Base-by-base conservation (phyloP, 2,888 invertebrate genomes). In the Drosophila birchii region DNA sequence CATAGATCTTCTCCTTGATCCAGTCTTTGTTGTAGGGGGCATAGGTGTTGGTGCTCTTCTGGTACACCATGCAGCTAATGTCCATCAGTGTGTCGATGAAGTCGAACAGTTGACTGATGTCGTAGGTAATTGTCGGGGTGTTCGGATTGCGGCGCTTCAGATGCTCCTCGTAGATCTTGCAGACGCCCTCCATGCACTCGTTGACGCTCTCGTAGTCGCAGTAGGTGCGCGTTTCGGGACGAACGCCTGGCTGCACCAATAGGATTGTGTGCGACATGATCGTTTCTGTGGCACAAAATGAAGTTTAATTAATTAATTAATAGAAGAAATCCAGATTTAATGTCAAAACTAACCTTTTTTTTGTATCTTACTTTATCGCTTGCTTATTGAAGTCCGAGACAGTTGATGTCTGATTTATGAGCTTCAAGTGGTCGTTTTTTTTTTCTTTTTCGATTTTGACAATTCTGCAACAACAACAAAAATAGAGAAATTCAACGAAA, bases 91-190 rank as follows among this genome's bases (percentile, higher is more conserved):
- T 97, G 93, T 99, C 99, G 78, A 99, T 96, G 91, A 99, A 99
- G 92, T 99, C 98, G 92, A 99, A 99, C 68, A 99, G 94, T 91
- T 99, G 98, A 63, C 97, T 97, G 63, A 99, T 99, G 92, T 99
- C 99, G 90, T 99, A 99, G 0, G 99, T 99, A 75, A 99, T 99
- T 2, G 98, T 98, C 1, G 98, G 98, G 18, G 97, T 97, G 90
- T 98, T 96, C 0, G 99, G 99, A 91, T 99, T 98, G 88, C 97
- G 95, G 70, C 97, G 94, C 92, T 99, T 99, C 80, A 99, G 93
- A 93, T 99, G 99, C 90, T 99, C 99, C 91, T 99, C 99, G 91
- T 98, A 99, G 78, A 99, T 99, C 93, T 99, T 99, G 92, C 99
- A 99, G 14, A 99, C 98, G 39, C 98, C 98, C 94, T 99, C 99